phyloP scores from a whole-genome alignment of 2,797 vertebrate genomes.

The Antennarius maculatus region DNA sequence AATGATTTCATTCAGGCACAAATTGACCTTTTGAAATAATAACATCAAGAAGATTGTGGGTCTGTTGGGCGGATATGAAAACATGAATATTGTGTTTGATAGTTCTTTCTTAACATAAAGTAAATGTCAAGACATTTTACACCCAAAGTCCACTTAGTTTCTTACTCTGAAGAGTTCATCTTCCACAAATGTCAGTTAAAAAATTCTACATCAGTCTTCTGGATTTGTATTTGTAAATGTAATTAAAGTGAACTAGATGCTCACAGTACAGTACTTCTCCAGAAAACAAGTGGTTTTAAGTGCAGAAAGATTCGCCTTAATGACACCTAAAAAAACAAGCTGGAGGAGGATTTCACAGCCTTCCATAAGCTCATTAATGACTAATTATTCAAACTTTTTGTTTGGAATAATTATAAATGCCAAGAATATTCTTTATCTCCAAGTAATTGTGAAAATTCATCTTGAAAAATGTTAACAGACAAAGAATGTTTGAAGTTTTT shows the following conservation, averaged over 20 bases:
- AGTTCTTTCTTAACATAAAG: slow-evolving; percentile 22
- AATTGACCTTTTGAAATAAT: slow-evolving; percentile 23
- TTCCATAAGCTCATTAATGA: no score
- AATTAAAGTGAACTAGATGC: not conserved
- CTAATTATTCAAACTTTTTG: not conserved
- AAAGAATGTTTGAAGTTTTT: slow-evolving; percentile 79
- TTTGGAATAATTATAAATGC: not conserved
- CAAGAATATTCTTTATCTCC: not conserved
- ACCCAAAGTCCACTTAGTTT: not conserved
- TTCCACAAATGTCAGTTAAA: not conserved
- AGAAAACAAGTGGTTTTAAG: no score
- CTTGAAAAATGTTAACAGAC: slow-evolving; percentile 25
- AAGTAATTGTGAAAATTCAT: not conserved
- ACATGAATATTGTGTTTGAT: slow-evolving; percentile 8
- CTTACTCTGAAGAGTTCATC: not conserved
- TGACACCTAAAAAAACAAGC: no score
- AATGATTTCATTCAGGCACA: slow-evolving; percentile 9
- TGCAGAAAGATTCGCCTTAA: no score
- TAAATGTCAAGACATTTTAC: not conserved
- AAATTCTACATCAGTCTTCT: not conserved
- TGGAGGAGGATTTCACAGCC: not conserved
- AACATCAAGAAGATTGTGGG: not conserved
- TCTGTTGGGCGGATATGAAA: slow-evolving; percentile 9
- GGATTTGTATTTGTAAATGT: not conserved
- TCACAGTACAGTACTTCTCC: not conserved